Evolutionary conservation across 2,888 invertebrate genomes (phyloP).

Genomic region (Incurvaria masculella): DNA sequence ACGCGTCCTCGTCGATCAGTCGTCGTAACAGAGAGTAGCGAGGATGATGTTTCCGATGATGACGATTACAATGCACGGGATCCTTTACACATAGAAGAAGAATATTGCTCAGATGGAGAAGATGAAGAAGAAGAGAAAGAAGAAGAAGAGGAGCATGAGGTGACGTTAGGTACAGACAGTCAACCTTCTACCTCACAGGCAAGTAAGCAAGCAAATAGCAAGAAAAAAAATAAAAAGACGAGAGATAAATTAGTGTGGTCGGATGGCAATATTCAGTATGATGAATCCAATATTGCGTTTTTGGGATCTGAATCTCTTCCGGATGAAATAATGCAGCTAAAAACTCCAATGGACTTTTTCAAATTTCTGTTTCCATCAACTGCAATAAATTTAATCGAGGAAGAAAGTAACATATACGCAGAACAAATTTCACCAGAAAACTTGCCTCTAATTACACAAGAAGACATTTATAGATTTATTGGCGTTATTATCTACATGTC

Average conservation of each 20-base stretch:
- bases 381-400: conserved; percentile 10
- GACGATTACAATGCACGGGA: conserved; percentile 6
- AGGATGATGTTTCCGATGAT: conserved; percentile 10
- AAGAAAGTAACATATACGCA: conserved; percentile 10
- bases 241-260: conserved; percentile 1
- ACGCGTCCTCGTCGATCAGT: no score
- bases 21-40: no score
- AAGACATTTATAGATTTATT: conserved; percentile 15
- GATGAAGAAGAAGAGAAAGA: neutral
- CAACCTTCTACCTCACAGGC: no score
- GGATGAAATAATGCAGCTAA: conserved; percentile 10
- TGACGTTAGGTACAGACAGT: no score
- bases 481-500: conserved; percentile 17
- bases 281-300: conserved; percentile 5
- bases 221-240: no score
- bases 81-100: neutral
- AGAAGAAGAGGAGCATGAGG: neutral
- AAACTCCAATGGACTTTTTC: conserved; percentile 14
- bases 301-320: conserved; percentile 12
- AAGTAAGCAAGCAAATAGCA: no score
- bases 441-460: neutral
- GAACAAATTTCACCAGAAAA: conserved; percentile 10
- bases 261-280: neutral
- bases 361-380: conserved; percentile 13
- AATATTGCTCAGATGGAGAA: conserved; percentile 2